These are phyloP conservation scores for Zaprionus nigranus DNA, from an alignment of 1,140 invertebrate genomes.

Conservation along the genomic window DNA sequence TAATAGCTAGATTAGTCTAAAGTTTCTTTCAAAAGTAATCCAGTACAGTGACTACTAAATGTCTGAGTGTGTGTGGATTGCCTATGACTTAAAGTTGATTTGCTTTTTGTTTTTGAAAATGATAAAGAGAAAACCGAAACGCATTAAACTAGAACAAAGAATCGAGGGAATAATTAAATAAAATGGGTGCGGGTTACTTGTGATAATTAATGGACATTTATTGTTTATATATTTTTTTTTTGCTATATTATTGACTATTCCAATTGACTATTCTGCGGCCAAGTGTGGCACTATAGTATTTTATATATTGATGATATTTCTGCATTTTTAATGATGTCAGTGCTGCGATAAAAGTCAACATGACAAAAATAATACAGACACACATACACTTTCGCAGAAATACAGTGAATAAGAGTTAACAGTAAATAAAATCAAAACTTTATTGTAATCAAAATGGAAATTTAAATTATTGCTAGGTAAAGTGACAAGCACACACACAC, in stretches of 20 bases:
- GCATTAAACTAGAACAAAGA: slow-evolving; percentile 4
- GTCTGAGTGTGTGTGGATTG: slow-evolving; percentile 34
- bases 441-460: slow-evolving; percentile 51
- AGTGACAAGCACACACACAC: not conserved
- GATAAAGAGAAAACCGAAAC: slow-evolving; percentile 30
- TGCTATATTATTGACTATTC: slow-evolving; percentile 32
- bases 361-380: slow-evolving; percentile 47
- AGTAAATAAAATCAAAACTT: slow-evolving; percentile 57
- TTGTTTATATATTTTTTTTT: slow-evolving; percentile 21
- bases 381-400: slow-evolving; percentile 1
- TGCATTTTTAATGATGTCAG: slow-evolving; percentile 68
- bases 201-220: slow-evolving; percentile 39
- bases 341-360: slow-evolving; percentile 68
- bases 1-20: slow-evolving; percentile 14
- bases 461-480: slow-evolving; percentile 31
- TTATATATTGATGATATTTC: slow-evolving; percentile 62
- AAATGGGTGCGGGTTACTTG: slow-evolving; percentile 29
- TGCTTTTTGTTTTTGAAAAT: slow-evolving; percentile 31
- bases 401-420: slow-evolving; percentile 42
- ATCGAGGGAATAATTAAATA: slow-evolving; percentile 29
- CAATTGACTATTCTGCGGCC: slow-evolving; percentile 33
- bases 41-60: slow-evolving; percentile 6
- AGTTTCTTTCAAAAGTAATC: not conserved
- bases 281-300: slow-evolving; percentile 23
- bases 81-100: slow-evolving; percentile 41